phyloP scores from a whole-genome alignment of 2,113 vertebrate genomes.

The Oryzias woworae region DNA sequence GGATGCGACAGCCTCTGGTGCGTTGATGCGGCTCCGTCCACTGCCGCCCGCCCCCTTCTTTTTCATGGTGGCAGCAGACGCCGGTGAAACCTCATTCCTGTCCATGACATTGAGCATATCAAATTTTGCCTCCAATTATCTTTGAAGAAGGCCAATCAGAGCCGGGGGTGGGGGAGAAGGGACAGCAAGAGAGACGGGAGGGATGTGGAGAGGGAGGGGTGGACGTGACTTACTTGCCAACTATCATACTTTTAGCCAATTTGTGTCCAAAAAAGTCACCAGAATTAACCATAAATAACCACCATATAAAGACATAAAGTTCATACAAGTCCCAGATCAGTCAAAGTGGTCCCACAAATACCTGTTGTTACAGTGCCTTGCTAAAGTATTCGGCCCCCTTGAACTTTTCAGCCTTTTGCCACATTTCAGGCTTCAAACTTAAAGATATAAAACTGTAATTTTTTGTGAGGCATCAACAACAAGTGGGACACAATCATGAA shows the following conservation, averaged over 20 bases:
- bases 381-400: too few species aligned
- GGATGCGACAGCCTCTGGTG: conserved; percentile 46
- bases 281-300: not conserved
- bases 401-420: too few species aligned
- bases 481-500: too few species aligned
- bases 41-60: conserved; percentile 59
- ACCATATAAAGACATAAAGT: not conserved
- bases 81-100: conserved; percentile 72
- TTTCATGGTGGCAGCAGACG: conserved; percentile 66
- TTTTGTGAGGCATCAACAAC: too few species aligned
- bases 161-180: conserved; percentile 34
- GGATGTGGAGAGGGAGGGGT: conserved; percentile 53
- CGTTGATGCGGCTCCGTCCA: conserved; percentile 53
- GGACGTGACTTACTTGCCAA: conserved; percentile 78
- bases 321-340: not conserved
- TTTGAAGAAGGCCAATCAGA: conserved; percentile 69
- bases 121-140: conserved; percentile 71
- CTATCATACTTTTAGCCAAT: conserved; percentile 61
- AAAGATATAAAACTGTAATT: too few species aligned
- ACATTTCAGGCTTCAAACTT: too few species aligned
- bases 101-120: conserved; percentile 77
- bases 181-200: conserved; percentile 32
- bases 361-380: too few species aligned
- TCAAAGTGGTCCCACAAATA: too few species aligned
- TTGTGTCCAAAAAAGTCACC: conserved; percentile 35